Evolutionary conservation across 2,888 invertebrate genomes (phyloP).

Genomic region (Drosophila fungiperda): DNA sequence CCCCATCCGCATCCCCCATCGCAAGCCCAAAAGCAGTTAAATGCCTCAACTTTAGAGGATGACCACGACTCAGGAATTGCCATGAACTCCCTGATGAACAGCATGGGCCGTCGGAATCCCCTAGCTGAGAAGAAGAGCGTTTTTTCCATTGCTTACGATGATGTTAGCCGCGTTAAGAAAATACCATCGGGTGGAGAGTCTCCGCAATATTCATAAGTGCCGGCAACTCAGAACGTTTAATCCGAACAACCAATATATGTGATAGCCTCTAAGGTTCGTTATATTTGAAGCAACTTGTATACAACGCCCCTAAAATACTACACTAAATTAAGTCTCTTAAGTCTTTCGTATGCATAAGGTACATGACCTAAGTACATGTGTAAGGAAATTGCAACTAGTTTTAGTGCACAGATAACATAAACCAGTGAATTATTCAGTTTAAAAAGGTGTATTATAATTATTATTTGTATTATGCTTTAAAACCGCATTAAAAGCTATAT

Average conservation of each 20-base stretch:
- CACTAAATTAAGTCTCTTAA: conserved; percentile 12
- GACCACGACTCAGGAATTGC: conserved; percentile 92
- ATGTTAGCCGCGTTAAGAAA: conserved; percentile 92
- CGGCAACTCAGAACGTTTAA: conserved; percentile 24
- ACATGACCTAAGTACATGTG: conserved; percentile 7
- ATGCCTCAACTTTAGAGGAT: conserved; percentile 88
- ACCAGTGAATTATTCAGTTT: conserved; percentile 1
- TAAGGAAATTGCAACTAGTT: conserved; percentile 53
- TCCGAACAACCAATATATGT: conserved; percentile 62
- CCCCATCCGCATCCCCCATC: conserved; percentile 65
- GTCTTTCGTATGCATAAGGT: conserved; percentile 1
- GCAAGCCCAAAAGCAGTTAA: conserved; percentile 85
- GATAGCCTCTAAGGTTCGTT: conserved; percentile 77
- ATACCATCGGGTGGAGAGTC: conserved; percentile 92
- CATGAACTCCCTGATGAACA: conserved; percentile 88
- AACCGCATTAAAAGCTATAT: neutral
- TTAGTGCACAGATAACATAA: conserved; percentile 34
- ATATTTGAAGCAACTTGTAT: conserved; percentile 50
- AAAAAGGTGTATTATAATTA: neutral
- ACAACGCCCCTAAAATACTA: conserved; percentile 14
- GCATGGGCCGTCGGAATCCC: conserved; percentile 88
- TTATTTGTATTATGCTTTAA: conserved; percentile 4
- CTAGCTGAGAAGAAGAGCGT: conserved; percentile 96
- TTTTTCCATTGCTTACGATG: conserved; percentile 96
- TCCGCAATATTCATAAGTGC: conserved; percentile 87